Conservation (phyloP, 1,140 invertebrate genomes). For the Drosophila arizonae region DNA sequence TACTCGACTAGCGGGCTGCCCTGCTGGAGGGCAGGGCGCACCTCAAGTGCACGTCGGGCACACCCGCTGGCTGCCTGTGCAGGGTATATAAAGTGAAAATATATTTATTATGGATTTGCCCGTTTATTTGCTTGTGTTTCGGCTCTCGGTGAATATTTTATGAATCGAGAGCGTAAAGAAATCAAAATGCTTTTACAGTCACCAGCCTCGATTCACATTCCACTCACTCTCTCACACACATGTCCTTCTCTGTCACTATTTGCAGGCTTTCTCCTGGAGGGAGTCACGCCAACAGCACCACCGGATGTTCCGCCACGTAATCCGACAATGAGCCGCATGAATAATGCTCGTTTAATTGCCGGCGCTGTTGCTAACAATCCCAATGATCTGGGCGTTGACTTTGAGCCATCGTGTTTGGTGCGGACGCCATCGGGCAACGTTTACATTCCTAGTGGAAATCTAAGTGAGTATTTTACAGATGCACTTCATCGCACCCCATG, state of each 20-base stretch:
- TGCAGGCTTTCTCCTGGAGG: conserved; percentile 93
- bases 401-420: conserved; percentile 95
- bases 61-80: too few relatives aligned
- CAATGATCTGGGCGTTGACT: conserved; percentile 90
- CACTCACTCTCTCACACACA: neutral
- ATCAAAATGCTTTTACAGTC: conserved; percentile 11
- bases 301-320: conserved; percentile 95
- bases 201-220: neutral
- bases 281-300: conserved; percentile 88
- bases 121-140: conserved; percentile 9
- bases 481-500: neutral
- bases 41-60: too few relatives aligned
- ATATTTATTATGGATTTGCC: conserved; percentile 12
- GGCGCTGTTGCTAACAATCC: conserved; percentile 85
- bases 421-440: conserved; percentile 95
- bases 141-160: conserved; percentile 33
- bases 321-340: conserved; percentile 93
- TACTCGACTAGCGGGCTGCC: neutral
- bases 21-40: neutral
- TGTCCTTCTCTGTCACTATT: conserved; percentile 21
- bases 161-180: conserved; percentile 3
- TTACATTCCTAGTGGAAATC: conserved; percentile 93
- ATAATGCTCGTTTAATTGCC: conserved; percentile 88
- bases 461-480: conserved; percentile 83
- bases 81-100: neutral